Evolutionary conservation across 2,113 vertebrate genomes (phyloP), one percentile per base, ranked within the genome.

Genomic region (Bubo blakistoni): DNA sequence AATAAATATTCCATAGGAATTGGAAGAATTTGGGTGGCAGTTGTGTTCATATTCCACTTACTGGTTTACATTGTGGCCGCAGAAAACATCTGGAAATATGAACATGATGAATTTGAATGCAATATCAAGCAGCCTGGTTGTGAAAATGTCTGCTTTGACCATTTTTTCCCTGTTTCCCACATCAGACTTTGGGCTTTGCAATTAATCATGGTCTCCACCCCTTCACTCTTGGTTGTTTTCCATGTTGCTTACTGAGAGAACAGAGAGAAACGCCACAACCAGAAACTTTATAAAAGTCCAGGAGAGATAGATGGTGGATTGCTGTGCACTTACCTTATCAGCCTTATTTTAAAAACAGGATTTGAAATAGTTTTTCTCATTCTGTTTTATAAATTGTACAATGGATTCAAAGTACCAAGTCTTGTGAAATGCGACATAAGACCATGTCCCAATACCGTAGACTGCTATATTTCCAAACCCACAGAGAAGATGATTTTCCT

Each of bases 401-500:
- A 97, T 3, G 99, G 99, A 80, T 99, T 99, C 36, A 49, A 95
- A 16, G 97, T 99, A 30, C 98, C 99, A 20, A 92, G 21, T 8
- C 90, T 99, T 57, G 86, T 99, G 49, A 98, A 97, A 87, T 99
- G 99, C 88, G 96, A 96, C 42, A 25, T 98, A 86, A 97, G 92
- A 27, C 99, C 99, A 27, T 99, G 99, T 52, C 99, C 99, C 71
- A 98, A 97, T 92, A 98, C 91, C 0, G 99, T 99, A 65, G 98
- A 99, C 93, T 99, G 99, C 87, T 99, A 97, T 52, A 97, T 99
- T 67, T 97, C 98, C 88, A 98, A 97, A 92, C 97, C 99, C 55
- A 99, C 98, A 0, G 99, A 99, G 97, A 99, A 99, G 96, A 99
- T 96, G 44, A 97, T 99, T 92, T 99, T 99, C 96, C 97, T 99